A percentile compares a stretch with the other conserved stretches of the same genome.
These are phyloP conservation scores for Chiridota heheva DNA, from an alignment of 35 echinoderm and acorn worm genomes.

Conservation along the genomic window DNA sequence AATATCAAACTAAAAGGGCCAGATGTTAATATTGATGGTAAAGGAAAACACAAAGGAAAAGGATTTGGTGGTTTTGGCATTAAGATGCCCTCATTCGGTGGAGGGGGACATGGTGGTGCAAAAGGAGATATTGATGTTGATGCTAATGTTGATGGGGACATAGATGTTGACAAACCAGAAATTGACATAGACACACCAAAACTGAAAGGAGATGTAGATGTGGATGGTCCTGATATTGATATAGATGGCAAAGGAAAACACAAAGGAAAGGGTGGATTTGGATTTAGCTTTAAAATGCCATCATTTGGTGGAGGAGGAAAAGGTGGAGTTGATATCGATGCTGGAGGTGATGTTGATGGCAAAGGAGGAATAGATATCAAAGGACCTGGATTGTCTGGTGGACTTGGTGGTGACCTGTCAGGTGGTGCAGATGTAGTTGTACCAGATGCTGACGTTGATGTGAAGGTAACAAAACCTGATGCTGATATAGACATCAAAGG, in stretches of 20 bases:
- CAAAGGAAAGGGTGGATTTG: slow-evolving; percentile 34
- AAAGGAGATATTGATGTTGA: slow-evolving; percentile 4
- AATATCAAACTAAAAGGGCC: slow-evolving; percentile 29
- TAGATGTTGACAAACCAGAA: slow-evolving; percentile 26
- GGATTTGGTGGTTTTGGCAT: slow-evolving; percentile 46
- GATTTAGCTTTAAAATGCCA: slow-evolving; percentile 23
- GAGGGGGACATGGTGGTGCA: slow-evolving; percentile 14
- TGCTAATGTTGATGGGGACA: slow-evolving; percentile 20
- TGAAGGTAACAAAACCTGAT: slow-evolving; percentile 42
- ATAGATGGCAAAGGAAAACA: slow-evolving; percentile 47
- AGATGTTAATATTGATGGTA: slow-evolving; percentile 42
- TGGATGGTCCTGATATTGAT: slow-evolving; percentile 30
- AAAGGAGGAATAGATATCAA: slow-evolving; percentile 39
- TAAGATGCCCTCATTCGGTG: slow-evolving; percentile 42
- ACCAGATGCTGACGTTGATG: slow-evolving; percentile 46
- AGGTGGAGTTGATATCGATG: slow-evolving; percentile 54
- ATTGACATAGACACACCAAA: slow-evolving; percentile 7
- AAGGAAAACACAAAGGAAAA: slow-evolving; percentile 64
- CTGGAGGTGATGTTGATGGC: slow-evolving; percentile 63
- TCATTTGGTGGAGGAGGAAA: slow-evolving; percentile 53
- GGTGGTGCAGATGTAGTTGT: slow-evolving; percentile 33
- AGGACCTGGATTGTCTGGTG: slow-evolving; percentile 4
- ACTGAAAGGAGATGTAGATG: slow-evolving; percentile 20
- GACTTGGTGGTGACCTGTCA: slow-evolving; percentile 44
- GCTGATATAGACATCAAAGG: slow-evolving; percentile 59